Percentiles rank a stretch among this genome's conserved stretches.
Evolutionary conservation across 2,888 invertebrate species (phyloP).

Genomic region (Steromphala cineraria): DNA sequence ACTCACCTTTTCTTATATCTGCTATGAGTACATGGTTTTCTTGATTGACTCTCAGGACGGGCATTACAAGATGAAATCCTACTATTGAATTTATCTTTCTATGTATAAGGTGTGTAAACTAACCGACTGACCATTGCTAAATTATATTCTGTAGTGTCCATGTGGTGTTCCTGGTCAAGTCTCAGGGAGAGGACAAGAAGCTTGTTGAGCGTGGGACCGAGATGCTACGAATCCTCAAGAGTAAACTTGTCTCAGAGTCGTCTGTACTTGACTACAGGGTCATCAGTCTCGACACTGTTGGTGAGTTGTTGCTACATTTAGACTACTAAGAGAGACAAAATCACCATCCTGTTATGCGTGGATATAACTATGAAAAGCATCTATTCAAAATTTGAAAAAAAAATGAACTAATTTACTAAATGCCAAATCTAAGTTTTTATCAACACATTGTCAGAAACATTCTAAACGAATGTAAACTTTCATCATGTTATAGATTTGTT

Average conservation of each 20-base stretch:
- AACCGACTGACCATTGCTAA: too few relatives aligned
- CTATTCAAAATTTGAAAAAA: too few relatives aligned
- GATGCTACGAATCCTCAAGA: conserved; percentile 79
- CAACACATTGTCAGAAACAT: too few relatives aligned
- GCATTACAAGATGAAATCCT: too few relatives aligned
- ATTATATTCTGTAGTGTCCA: conserved; percentile 51
- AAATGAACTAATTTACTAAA: too few relatives aligned
- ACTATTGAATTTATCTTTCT: not conserved
- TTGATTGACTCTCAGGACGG: not conserved
- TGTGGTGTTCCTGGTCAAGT: conserved; percentile 53
- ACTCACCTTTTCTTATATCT: too few relatives aligned
- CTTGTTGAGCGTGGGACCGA: conserved; percentile 52
- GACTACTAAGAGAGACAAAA: not conserved
- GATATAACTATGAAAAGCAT: too few relatives aligned
- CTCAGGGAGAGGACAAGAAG: conserved; percentile 23
- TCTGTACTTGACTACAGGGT: conserved; percentile 85
- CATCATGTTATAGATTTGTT: too few relatives aligned
- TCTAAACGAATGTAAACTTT: too few relatives aligned
- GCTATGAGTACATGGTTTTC: not conserved
- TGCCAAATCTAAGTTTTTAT: too few relatives aligned
- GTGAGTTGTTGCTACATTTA: conserved; percentile 54
- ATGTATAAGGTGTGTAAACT: not conserved
- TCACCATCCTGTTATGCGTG: not conserved
- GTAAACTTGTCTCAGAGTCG: conserved; percentile 83
- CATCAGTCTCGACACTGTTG: conserved; percentile 85